Percentiles rank a stretch among this genome's conserved stretches.
Conservation (phyloP, 1,140 invertebrate species). For the Coptotermes formosanus region DNA sequence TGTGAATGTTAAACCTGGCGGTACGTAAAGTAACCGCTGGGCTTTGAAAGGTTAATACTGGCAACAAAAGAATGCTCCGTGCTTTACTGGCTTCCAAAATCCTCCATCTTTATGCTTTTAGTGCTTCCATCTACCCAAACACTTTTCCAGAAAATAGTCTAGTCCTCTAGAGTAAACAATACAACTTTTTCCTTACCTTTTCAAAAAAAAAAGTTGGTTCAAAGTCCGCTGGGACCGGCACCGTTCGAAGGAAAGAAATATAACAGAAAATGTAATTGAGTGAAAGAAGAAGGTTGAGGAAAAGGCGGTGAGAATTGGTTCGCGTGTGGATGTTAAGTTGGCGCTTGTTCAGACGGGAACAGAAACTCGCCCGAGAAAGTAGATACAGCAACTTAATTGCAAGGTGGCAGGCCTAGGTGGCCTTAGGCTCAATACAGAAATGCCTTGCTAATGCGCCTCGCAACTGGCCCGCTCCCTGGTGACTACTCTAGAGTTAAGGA, state of each 20-base stretch:
- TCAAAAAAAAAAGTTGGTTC: not conserved
- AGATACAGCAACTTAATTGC: not conserved
- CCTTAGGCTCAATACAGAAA: not conserved
- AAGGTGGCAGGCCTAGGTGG: not conserved
- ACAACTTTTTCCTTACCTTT: not conserved
- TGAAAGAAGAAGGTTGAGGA: not conserved
- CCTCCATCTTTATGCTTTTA: not conserved
- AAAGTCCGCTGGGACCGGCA: not conserved
- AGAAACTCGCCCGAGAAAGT: not conserved
- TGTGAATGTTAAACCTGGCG: no score
- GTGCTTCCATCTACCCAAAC: not conserved
- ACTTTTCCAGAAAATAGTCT: not conserved
- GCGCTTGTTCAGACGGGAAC: not conserved
- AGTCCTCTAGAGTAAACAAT: not conserved
- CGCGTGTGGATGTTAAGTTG: not conserved
- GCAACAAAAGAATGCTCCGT: no score
- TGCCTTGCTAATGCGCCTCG: not conserved
- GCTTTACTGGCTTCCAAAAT: no score
- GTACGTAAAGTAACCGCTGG: no score
- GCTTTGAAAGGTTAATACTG: no score
- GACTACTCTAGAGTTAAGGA: not conserved
- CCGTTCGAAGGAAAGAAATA: not conserved
- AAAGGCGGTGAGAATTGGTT: not conserved
- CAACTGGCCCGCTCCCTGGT: not conserved
- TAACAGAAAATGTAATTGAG: constrained; percentile 5